These are phyloP conservation scores for Lophius piscatorius DNA, from an alignment of 2,113 vertebrate genomes.

Conservation along the genomic window DNA sequence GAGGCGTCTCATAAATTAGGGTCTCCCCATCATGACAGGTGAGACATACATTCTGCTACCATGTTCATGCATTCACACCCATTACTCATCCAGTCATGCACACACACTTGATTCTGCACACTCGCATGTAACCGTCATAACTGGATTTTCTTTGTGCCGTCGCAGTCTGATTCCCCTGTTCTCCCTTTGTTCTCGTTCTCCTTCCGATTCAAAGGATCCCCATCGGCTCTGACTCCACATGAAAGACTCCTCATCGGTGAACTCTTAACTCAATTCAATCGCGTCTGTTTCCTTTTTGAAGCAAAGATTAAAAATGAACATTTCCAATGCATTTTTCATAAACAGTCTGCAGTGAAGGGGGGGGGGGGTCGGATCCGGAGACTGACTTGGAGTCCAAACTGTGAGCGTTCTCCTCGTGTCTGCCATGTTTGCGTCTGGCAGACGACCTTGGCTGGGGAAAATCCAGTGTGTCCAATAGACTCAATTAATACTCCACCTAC, in stretches of 20 bases:
- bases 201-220: constrained; percentile 37
- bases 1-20: too few relatives aligned
- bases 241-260: constrained; percentile 56
- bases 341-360: constrained; percentile 8
- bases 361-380: constrained; percentile 6
- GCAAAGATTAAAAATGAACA: constrained; percentile 3
- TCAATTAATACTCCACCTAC: too few relatives aligned
- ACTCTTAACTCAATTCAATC: constrained; percentile 56
- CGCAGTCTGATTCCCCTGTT: constrained; percentile 35
- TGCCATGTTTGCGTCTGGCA: too few relatives aligned
- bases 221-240: constrained; percentile 49
- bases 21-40: too few relatives aligned
- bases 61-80: too few relatives aligned
- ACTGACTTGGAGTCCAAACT: too few relatives aligned
- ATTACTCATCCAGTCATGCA: too few relatives aligned
- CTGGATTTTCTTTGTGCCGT: constrained; percentile 24
- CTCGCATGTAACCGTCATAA: neutral
- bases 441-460: too few relatives aligned
- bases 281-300: constrained; percentile 37
- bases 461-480: too few relatives aligned
- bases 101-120: too few relatives aligned
- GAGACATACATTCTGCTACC: too few relatives aligned
- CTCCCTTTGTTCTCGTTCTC: constrained; percentile 28
- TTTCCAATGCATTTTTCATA: constrained; percentile 34
- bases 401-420: too few relatives aligned